phyloP scores from a whole-genome alignment of 1,140 invertebrate species.

The Caenorhabditis brenneri region DNA sequence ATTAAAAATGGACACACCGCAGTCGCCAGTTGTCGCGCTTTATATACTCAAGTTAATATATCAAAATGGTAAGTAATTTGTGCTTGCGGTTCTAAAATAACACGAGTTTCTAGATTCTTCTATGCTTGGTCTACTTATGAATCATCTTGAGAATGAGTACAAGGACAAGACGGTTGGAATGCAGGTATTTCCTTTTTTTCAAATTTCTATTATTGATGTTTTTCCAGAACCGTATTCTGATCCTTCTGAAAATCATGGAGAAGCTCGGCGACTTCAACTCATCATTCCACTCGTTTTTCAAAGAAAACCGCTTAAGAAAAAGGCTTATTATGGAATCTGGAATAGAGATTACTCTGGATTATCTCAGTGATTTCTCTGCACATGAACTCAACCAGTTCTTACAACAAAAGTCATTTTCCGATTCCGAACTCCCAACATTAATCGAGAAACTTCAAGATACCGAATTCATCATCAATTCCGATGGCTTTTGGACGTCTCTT shows the following conservation, averaged over 20 bases:
- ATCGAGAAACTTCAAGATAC: neutral
- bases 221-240: neutral
- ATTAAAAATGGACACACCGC: neutral
- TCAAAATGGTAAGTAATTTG: neutral
- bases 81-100: neutral
- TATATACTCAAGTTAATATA: neutral
- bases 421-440: neutral
- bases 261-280: neutral
- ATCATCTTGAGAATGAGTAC: no score
- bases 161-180: no score
- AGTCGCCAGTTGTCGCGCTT: neutral
- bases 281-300: neutral
- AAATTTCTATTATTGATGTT: neutral
- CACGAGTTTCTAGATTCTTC: neutral
- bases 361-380: neutral
- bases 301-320: neutral
- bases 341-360: neutral
- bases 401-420: neutral
- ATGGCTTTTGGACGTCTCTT: neutral
- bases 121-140: neutral
- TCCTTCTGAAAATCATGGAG: neutral
- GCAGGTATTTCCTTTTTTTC: no score
- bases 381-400: neutral
- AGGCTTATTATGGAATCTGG: neutral
- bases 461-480: neutral